Percentiles rank a stretch among this genome's conserved stretches.
phyloP scores from a whole-genome alignment of 2,888 invertebrate species.

The Cosmorhoe ocellata region DNA sequence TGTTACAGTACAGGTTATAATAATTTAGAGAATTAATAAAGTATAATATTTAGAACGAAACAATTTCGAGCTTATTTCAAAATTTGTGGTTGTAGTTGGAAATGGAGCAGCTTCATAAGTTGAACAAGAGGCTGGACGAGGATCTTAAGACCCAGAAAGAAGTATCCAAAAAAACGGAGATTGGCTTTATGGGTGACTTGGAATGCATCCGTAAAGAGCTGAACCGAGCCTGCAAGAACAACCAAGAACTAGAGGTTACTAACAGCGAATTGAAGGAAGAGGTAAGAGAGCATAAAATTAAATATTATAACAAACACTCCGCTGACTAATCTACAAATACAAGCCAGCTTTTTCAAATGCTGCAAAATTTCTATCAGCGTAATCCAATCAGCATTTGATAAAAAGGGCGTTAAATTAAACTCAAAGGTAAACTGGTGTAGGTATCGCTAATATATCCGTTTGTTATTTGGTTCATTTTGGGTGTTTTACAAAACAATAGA shows the following conservation, averaged over 20 bases:
- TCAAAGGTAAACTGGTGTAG: too few species aligned
- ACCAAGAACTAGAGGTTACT: slow-evolving; percentile 85
- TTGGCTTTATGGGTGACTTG: slow-evolving; percentile 69
- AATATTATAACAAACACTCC: not conserved
- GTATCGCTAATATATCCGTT: not conserved
- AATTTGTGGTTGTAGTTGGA: slow-evolving; percentile 55
- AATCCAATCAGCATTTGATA: too few species aligned
- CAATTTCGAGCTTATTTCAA: too few species aligned
- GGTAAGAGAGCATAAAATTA: slow-evolving; percentile 73
- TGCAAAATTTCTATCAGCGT: too few species aligned
- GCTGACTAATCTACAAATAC: too few species aligned
- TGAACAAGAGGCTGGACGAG: slow-evolving; percentile 68
- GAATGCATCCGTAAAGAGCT: slow-evolving; percentile 78
- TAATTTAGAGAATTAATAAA: too few species aligned
- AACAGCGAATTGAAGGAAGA: slow-evolving; percentile 87
- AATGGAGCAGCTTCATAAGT: slow-evolving; percentile 61
- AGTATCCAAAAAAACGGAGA: slow-evolving; percentile 70
- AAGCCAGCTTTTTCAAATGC: too few species aligned
- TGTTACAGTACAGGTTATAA: not conserved
- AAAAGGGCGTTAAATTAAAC: too few species aligned
- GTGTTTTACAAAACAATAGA: not conserved
- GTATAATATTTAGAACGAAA: not conserved
- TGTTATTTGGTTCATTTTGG: not conserved
- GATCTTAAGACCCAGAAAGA: slow-evolving; percentile 76
- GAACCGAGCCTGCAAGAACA: slow-evolving; percentile 77